These are phyloP conservation scores for Drosophila pseudoobscura DNA, from an alignment of 1,140 invertebrate genomes.

Conservation along the genomic window DNA sequence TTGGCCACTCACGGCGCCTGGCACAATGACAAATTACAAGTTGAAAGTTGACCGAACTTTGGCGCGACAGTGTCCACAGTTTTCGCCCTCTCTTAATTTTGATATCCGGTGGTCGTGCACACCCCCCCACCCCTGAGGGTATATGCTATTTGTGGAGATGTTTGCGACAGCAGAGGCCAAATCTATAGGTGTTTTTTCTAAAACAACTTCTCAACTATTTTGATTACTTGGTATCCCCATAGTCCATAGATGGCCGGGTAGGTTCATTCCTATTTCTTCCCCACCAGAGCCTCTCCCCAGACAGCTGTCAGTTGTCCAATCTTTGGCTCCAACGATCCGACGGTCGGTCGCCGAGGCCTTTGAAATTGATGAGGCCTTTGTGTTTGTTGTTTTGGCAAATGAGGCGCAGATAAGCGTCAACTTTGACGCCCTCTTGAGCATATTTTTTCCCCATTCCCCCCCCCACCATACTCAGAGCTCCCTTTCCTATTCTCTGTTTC, in stretches of 20 bases:
- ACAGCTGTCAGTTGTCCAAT: conserved; percentile 63
- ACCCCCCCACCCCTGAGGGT: neutral
- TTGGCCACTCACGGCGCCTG: conserved; percentile 57
- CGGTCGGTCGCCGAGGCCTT: conserved; percentile 28
- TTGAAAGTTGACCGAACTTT: conserved; percentile 81
- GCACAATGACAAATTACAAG: conserved; percentile 79
- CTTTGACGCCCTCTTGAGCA: conserved; percentile 67
- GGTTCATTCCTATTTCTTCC: neutral
- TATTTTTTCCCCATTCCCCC: conserved; percentile 16
- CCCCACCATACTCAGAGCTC: neutral
- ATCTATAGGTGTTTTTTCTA: neutral
- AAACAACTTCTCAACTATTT: neutral
- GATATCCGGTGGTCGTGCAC: conserved; percentile 5
- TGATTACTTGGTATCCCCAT: neutral
- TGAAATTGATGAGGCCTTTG: conserved; percentile 75
- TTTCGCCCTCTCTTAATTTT: conserved; percentile 26
- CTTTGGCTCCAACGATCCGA: conserved; percentile 13
- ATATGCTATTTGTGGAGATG: too few relatives aligned
- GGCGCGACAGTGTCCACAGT: conserved; percentile 50
- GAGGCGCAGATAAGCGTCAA: conserved; percentile 76
- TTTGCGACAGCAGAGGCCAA: too few relatives aligned
- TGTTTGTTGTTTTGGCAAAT: conserved; percentile 71
- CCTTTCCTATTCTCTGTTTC: conserved; percentile 18
- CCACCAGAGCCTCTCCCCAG: conserved; percentile 33
- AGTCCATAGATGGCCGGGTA: neutral